Base-by-base conservation (phyloP, 2,888 invertebrate species). In the Hyposoter didymator region DNA sequence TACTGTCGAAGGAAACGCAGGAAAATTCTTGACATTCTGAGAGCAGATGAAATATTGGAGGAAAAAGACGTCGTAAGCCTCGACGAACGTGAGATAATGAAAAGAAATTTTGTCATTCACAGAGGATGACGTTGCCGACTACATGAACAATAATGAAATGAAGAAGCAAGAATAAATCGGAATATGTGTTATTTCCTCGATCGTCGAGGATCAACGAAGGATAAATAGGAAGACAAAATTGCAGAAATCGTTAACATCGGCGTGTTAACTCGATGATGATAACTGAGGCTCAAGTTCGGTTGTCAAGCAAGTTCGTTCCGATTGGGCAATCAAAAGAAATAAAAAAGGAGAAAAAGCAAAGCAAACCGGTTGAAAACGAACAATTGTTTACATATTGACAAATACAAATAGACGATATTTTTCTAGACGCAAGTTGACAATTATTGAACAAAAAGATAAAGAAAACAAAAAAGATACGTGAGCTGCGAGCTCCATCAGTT, bases 331-430 rank as follows among this genome's bases (percentile, higher is more conserved):
- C 28, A 47, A 69, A 22, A 49, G 19, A 64, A 14, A 2, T 17
- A 82, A 22, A 35, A 72, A 59, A 12, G 19, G 62, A 17, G 14
- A 59, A 35, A 52, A 7, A 7, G 28, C 35, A 55, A 28, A 78
- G 55, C 45, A 12, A 55, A 69, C 43, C 62, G 47, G 8, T 76
- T 17, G 22, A 59, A 76, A 67, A 76, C 79, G 76, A 76, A 76
- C 79, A 64, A 85, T 74, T 83, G 73, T 85, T 85, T 83, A 28
- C 73, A 81, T 62, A 80, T 81, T 81, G 67, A 80, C 49, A 59
- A 69, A 84, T 78, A 80, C 69, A 87, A 64, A 89, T 89, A 91
- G 88, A 91, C 88, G 89, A 91, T 92, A 92, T 92, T 92, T 92
- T 92, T 92, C 86, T 91, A 92, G 90, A 88, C 67, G 86, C 86